phyloP scores from a whole-genome alignment of 2,888 invertebrate genomes.

The Schizaphis graminum region DNA sequence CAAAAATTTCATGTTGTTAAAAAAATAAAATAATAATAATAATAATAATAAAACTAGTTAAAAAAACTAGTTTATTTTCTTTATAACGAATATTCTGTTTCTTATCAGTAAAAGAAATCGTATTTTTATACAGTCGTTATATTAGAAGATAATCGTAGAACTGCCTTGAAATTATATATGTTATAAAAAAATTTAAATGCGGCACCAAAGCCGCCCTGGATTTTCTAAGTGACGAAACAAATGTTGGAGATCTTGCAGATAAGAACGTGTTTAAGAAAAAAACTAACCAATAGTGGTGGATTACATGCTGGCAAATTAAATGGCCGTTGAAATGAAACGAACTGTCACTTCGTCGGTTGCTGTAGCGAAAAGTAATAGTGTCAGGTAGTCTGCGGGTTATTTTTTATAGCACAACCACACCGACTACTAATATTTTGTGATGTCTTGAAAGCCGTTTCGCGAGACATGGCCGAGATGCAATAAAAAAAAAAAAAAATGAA shows the following conservation, averaged over 20 bases:
- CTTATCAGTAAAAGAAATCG: conserved; percentile 53
- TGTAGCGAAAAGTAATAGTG: background rate
- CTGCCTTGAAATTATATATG: background rate
- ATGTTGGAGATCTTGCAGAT: background rate
- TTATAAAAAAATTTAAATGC: background rate
- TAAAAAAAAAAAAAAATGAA: background rate
- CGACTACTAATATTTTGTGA: conserved; percentile 10
- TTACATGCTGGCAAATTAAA: background rate
- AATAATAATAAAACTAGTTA: conserved; percentile 30
- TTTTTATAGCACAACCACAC: background rate
- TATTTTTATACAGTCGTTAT: conserved; percentile 2
- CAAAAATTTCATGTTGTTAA: conserved; percentile 27
- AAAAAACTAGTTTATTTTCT: conserved; percentile 57
- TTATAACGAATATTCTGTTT: conserved; percentile 28
- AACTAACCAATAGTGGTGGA: background rate
- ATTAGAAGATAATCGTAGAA: conserved; percentile 22
- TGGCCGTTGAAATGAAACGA: conserved; percentile 13
- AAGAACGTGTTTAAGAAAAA: background rate
- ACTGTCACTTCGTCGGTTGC: background rate
- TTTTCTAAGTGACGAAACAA: conserved; percentile 30
- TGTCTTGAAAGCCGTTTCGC: background rate
- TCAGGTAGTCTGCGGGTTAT: background rate
- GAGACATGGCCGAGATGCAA: background rate
- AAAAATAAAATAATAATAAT: background rate
- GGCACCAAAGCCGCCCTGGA: background rate